A percentile compares a stretch with the other conserved stretches of the same genome.
These are phyloP conservation scores for Nasua narica DNA, from an alignment of 2,797 vertebrate species.

Conservation along the genomic window DNA sequence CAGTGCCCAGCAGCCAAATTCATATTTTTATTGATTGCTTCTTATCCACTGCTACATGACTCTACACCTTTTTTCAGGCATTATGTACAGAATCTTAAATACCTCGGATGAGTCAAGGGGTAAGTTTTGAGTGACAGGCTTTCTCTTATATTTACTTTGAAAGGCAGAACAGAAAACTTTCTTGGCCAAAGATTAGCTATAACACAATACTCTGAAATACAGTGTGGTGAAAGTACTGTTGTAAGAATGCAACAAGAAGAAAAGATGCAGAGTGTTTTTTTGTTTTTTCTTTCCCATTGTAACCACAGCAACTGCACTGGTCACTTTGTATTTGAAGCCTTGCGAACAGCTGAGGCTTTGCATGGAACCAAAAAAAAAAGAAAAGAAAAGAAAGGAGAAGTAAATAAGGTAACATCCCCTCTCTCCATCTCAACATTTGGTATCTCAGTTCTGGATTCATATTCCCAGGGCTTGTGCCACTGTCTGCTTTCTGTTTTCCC, in stretches of 20 bases:
- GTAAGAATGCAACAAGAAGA: not conserved
- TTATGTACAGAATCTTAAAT: slow-evolving; percentile 1
- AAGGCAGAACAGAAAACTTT: not conserved
- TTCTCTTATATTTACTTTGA: slow-evolving; percentile 19
- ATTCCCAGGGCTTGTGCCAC: not conserved
- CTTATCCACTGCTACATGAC: not conserved
- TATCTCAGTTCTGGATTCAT: not conserved
- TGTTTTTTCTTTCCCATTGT: not conserved
- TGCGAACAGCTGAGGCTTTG: not conserved
- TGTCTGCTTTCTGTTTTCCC: not conserved
- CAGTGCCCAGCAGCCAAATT: not conserved
- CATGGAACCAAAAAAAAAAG: not conserved
- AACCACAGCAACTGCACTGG: slow-evolving; percentile 40
- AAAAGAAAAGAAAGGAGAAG: not conserved
- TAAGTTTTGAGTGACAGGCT: not conserved
- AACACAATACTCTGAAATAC: slow-evolving; percentile 11
- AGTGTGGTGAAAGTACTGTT: slow-evolving; percentile 17
- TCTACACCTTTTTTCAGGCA: not conserved
- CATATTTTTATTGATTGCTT: not conserved
- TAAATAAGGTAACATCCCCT: not conserved
- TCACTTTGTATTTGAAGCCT: not conserved
- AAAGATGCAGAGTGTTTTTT: not conserved
- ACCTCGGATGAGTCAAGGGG: not conserved
- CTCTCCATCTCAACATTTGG: not conserved
- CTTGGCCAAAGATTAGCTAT: not conserved